phyloP scores from a whole-genome alignment of 2,113 vertebrate species.

The Gulo gulo region DNA sequence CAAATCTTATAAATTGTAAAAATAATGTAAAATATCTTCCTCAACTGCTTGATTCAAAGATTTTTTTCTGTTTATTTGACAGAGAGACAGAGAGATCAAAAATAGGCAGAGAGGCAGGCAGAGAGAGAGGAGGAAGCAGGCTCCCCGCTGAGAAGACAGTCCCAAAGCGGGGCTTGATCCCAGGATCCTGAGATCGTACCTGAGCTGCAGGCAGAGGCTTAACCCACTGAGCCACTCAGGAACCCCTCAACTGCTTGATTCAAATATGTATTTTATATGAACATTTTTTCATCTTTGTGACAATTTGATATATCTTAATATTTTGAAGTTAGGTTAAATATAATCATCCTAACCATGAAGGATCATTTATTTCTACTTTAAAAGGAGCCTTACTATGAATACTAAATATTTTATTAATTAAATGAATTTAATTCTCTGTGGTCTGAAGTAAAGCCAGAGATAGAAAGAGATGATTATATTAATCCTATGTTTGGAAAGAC shows the following conservation, averaged over 20 bases:
- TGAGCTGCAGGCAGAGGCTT: too few species aligned
- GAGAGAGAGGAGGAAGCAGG: too few species aligned
- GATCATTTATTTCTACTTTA: slow-evolving; percentile 63
- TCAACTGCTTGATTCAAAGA: not conserved
- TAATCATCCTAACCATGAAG: slow-evolving; percentile 50
- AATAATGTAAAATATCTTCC: not conserved
- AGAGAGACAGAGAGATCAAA: too few species aligned
- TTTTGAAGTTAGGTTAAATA: not conserved
- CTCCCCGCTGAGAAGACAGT: too few species aligned
- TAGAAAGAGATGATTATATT: slow-evolving; percentile 42
- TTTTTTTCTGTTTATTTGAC: too few species aligned
- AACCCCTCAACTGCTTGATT: not conserved
- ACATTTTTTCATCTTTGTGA: not conserved
- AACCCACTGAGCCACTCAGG: too few species aligned
- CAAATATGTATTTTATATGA: slow-evolving; percentile 11
- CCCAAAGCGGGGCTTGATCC: too few species aligned
- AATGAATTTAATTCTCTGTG: slow-evolving; percentile 57
- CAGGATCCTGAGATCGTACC: too few species aligned
- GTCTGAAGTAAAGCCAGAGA: slow-evolving; percentile 55
- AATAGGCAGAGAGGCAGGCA: too few species aligned
- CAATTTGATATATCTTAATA: slow-evolving; percentile 17
- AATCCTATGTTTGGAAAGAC: slow-evolving; percentile 46
- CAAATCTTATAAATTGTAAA: not conserved
- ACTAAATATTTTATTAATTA: slow-evolving; percentile 63
- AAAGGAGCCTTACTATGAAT: slow-evolving; percentile 22